Evolutionary conservation across 2,797 vertebrate genomes (phyloP).

Genomic region (Aulostomus chinensis): DNA sequence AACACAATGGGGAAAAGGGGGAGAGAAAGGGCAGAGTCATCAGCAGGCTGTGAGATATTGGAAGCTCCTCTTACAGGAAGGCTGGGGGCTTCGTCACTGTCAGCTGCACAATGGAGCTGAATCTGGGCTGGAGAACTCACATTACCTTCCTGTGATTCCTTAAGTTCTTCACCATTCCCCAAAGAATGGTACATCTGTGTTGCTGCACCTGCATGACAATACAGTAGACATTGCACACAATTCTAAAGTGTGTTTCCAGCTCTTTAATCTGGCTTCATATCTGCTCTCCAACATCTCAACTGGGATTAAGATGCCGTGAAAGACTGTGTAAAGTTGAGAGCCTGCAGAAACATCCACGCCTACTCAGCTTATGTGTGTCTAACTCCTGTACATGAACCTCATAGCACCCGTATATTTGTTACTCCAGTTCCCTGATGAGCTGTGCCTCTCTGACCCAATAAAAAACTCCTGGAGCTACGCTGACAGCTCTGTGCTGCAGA

Average conservation of each 20-base stretch:
- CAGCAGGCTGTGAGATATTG: constrained; percentile 71
- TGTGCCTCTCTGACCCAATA: constrained; percentile 62
- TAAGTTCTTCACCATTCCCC: constrained; percentile 43
- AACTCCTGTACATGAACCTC: constrained; percentile 30
- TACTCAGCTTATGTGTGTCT: constrained; percentile 23
- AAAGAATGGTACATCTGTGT: no score
- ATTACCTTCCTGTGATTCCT: constrained; percentile 56
- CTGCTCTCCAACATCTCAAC: no score
- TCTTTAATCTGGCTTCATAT: no score
- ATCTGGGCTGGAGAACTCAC: constrained; percentile 28
- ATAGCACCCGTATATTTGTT: constrained; percentile 53
- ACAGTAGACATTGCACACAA: no score
- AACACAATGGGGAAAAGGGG: constrained; percentile 68
- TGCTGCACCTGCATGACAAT: no score
- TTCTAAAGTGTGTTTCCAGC: no score
- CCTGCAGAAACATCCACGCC: constrained; percentile 16
- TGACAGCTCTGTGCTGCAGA: constrained; percentile 70
- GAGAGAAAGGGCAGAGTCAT: constrained; percentile 78
- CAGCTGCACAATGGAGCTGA: constrained; percentile 56
- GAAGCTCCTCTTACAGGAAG: constrained; percentile 50
- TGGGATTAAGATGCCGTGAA: no score
- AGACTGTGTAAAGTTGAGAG: neutral
- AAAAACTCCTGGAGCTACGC: constrained; percentile 49
- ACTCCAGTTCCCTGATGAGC: constrained; percentile 50
- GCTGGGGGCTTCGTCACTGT: constrained; percentile 74